Base-by-base conservation (phyloP, 2,888 invertebrate species). In the Ernsta delagoae region DNA sequence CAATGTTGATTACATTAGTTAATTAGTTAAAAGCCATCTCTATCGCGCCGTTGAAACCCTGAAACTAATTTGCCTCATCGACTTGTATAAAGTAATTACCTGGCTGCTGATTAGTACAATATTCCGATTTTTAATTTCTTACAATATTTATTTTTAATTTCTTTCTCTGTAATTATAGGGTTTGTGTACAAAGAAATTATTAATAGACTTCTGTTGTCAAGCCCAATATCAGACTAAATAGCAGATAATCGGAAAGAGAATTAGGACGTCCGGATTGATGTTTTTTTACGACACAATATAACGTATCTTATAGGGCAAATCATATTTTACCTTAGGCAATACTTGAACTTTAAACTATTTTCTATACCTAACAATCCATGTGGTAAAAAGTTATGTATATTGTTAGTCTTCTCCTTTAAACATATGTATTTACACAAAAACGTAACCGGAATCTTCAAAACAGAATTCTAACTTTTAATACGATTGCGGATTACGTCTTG, bases 11-110 rank as follows among this genome's bases (percentile, higher is more conserved):
- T 34, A 59, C 63, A 57, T 69, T 59, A 53, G 39, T 43, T 69
- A 69, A 69, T 69, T 69, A 63, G 59, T 69, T 69, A 69, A 63
- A 69, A 69, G 63, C 53, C 48, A 45, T 61, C 54, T 63, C 50
- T 59, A 69, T 63, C 34, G 54, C 50, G 43, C 34, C 34, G 34
- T 59, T 59, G 53, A 63, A 63, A 59, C 63, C 63, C 31, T 53
- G 53, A 63, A 68, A 68, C 68, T 68, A 68, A 68, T 68, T 68
- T 57, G 62, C 56, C 56, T 62, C 62, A 57, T 63, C 45, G 62
- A 59, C 57, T 62, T 50, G 48, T 16, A 59, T 63, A 62, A 56
- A 62, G 62, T 63, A 68, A 68, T 68, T 68, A 62, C 5, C n/a
- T 36, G 57, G 16, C 8, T 63, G 57, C 57, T 68, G 45, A 62